A percentile compares a stretch with the other conserved stretches of the same genome.
Conservation (phyloP, 37 sponge, comb jelly and placozoan genomes). For the Ianthella basta region DNA sequence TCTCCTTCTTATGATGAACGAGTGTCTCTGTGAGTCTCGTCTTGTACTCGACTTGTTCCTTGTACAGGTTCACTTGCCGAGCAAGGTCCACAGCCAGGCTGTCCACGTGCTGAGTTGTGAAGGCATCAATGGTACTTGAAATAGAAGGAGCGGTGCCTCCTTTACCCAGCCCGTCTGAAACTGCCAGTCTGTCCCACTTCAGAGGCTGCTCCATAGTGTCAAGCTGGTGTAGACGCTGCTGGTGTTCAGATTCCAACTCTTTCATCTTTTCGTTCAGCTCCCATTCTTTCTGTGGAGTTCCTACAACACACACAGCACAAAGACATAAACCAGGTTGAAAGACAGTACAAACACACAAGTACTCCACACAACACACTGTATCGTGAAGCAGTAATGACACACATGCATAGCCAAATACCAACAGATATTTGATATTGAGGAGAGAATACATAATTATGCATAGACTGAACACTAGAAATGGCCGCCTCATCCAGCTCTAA, state of each 20-base stretch:
- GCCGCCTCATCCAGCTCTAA: too few relatives aligned
- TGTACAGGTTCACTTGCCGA: not conserved
- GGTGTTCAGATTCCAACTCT: not conserved
- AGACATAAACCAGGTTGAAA: too few relatives aligned
- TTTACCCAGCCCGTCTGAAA: not conserved
- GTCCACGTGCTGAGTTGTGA: not conserved
- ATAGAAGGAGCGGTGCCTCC: not conserved
- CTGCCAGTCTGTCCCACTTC: too few relatives aligned
- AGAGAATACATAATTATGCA: too few relatives aligned
- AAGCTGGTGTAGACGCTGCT: not conserved
- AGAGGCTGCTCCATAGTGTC: not conserved
- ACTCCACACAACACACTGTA: too few relatives aligned
- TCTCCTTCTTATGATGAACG: not conserved
- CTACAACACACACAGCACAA: not conserved
- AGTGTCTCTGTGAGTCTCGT: not conserved
- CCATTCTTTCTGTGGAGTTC: not conserved
- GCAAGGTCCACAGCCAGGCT: not conserved
- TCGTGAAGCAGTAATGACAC: too few relatives aligned
- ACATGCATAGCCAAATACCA: too few relatives aligned
- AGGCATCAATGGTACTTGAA: not conserved
- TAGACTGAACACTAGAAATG: too few relatives aligned
- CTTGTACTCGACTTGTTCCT: conserved; percentile 1
- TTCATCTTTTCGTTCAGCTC: not conserved
- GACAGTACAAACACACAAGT: too few relatives aligned
- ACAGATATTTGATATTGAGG: too few relatives aligned